Evolutionary conservation across 2,113 vertebrate species (phyloP).

Genomic region (Ammodramus savannarum): DNA sequence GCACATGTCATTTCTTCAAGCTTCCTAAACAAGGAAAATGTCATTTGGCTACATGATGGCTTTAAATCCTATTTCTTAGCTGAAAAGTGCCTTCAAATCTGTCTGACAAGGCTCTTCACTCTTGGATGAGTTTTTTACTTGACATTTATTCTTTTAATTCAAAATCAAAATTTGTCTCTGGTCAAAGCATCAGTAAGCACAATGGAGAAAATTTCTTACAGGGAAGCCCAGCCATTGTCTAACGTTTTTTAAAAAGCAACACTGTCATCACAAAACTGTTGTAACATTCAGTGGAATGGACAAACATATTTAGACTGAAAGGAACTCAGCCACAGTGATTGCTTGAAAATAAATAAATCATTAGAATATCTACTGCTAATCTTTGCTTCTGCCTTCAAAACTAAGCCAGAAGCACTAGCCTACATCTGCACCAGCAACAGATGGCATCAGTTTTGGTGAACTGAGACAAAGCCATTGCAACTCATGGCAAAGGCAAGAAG

Average conservation of each 20-base stretch:
- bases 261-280: not conserved
- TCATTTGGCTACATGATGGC: not conserved
- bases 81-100: slow-evolving; percentile 7
- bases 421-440: not conserved
- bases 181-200: not conserved
- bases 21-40: not conserved
- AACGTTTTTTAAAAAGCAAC: not conserved
- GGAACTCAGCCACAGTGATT: not conserved
- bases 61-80: not conserved
- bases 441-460: not conserved
- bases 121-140: not conserved
- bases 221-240: not conserved
- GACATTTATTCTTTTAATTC: slow-evolving; percentile 16
- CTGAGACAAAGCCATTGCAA: not conserved
- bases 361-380: not conserved
- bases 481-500: not conserved
- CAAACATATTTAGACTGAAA: not conserved
- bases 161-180: not conserved
- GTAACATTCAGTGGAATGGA: not conserved
- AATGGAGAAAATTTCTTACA: not conserved
- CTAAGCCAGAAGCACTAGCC: not conserved
- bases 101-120: not conserved
- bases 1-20: not conserved
- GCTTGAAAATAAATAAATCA: not conserved
- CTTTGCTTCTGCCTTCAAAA: not conserved